Conservation (phyloP, 2,888 invertebrate species). For the Brachypalpus laphriformis region DNA sequence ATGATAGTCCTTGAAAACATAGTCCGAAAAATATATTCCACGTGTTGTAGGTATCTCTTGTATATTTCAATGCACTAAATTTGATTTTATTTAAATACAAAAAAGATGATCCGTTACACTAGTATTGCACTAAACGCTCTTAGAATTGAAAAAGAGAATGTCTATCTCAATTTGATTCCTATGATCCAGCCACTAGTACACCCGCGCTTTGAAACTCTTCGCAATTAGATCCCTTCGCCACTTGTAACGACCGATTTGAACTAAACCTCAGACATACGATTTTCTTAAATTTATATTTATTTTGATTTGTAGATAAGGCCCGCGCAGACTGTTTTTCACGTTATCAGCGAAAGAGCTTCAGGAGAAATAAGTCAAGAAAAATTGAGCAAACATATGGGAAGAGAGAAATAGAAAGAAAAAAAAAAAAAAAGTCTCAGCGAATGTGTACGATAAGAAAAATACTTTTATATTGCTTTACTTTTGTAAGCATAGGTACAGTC, state of each 20-base stretch:
- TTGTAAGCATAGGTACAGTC: constrained; percentile 1
- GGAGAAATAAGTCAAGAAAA: constrained; percentile 23
- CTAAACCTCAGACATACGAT: constrained; percentile 61
- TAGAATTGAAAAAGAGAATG: not conserved
- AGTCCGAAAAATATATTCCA: constrained; percentile 14
- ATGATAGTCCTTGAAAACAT: constrained; percentile 54
- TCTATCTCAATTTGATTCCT: not conserved
- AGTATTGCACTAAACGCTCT: not conserved
- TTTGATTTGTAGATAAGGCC: constrained; percentile 63
- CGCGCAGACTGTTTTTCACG: constrained; percentile 35
- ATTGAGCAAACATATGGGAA: not conserved
- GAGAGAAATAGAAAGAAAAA: not conserved
- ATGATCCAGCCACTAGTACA: not conserved
- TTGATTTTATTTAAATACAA: not conserved
- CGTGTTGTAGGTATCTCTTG: not conserved
- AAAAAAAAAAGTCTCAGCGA: constrained; percentile 2
- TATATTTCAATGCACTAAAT: not conserved
- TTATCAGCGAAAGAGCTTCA: constrained; percentile 37
- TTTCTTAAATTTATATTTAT: constrained; percentile 69
- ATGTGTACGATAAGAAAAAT: constrained; percentile 26
- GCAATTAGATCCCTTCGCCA: not conserved
- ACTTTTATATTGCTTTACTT: not conserved
- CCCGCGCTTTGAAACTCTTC: not conserved
- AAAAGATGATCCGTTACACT: not conserved
- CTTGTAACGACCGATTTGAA: constrained; percentile 52